Percentiles rank a stretch among this genome's conserved stretches.
Conservation (phyloP, 2,888 invertebrate genomes). For the Acanthosoma haemorrhoidale region DNA sequence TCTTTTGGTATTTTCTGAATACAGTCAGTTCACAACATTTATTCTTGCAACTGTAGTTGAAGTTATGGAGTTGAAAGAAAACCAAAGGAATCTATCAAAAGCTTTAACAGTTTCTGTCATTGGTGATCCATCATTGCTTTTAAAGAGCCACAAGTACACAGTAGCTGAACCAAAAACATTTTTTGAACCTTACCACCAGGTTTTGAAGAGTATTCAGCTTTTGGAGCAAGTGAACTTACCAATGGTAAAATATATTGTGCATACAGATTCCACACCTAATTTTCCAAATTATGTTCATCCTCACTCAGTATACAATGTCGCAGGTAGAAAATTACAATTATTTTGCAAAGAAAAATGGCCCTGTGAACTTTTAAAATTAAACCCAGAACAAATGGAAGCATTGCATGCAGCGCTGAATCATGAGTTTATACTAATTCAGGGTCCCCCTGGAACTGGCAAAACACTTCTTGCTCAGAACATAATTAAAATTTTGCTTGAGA, state of each 20-base stretch:
- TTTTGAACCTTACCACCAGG: slow-evolving; percentile 56
- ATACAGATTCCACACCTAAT: slow-evolving; percentile 46
- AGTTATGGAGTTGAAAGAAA: slow-evolving; percentile 50
- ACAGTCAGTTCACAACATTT: slow-evolving; percentile 58
- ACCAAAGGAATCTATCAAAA: slow-evolving; percentile 46
- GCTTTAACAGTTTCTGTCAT: not conserved
- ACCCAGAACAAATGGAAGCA: slow-evolving; percentile 62
- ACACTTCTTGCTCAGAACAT: slow-evolving; percentile 74
- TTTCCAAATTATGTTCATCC: slow-evolving; percentile 47
- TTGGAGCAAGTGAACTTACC: slow-evolving; percentile 50
- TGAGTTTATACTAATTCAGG: slow-evolving; percentile 74
- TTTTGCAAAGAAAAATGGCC: slow-evolving; percentile 37
- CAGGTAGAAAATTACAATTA: slow-evolving; percentile 29
- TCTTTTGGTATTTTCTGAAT: slow-evolving; percentile 63
- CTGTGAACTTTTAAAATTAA: slow-evolving; percentile 51
- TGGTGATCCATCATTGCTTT: not conserved
- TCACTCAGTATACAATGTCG: slow-evolving; percentile 27
- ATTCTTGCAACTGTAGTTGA: slow-evolving; percentile 63
- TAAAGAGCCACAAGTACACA: slow-evolving; percentile 47
- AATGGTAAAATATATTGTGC: slow-evolving; percentile 62
- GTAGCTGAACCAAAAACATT: slow-evolving; percentile 75
- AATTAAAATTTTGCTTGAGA: slow-evolving; percentile 60
- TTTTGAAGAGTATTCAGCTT: slow-evolving; percentile 26
- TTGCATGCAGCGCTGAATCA: slow-evolving; percentile 61
- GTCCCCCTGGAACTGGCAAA: slow-evolving; percentile 85